Conservation (phyloP, 23 tunicate species). For the Aplidium turbinatum region DNA sequence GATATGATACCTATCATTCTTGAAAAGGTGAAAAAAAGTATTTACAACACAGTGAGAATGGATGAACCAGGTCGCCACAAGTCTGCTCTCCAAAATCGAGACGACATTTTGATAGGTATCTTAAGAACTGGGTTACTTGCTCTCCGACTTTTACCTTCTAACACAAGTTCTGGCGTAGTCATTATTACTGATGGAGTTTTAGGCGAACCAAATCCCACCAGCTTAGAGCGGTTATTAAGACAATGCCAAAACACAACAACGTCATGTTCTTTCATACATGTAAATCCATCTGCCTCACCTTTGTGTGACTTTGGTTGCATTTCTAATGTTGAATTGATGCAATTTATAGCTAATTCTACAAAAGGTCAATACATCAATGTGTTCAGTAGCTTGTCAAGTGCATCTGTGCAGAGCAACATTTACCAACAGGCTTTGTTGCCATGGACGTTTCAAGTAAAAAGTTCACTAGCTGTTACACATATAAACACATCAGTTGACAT, state of each 20-base stretch:
- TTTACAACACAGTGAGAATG: conserved; percentile 18
- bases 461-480: not conserved
- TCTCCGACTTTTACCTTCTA: conserved; percentile 69
- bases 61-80: not conserved
- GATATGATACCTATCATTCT: conserved; percentile 21
- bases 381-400: conserved; percentile 1
- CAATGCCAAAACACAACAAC: conserved; percentile 65
- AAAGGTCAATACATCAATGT: conserved; percentile 64
- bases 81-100: conserved; percentile 21
- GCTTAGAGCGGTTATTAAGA: conserved; percentile 44
- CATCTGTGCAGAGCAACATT: not conserved
- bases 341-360: conserved; percentile 73
- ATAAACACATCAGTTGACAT: not conserved
- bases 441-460: conserved; percentile 19
- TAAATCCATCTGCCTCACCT: conserved; percentile 33
- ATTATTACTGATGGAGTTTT: conserved; percentile 90
- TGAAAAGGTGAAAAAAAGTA: conserved; percentile 13
- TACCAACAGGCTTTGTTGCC: conserved; percentile 20
- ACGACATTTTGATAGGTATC: conserved; percentile 63
- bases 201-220: conserved; percentile 68
- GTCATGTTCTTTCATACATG: conserved; percentile 76
- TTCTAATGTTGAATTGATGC: conserved; percentile 61
- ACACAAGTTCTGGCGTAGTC: conserved; percentile 65
- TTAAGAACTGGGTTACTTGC: conserved; percentile 72
- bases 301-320: conserved; percentile 78